Conservation (phyloP, 1,140 invertebrate genomes). For the Euura saliciscinereae region DNA sequence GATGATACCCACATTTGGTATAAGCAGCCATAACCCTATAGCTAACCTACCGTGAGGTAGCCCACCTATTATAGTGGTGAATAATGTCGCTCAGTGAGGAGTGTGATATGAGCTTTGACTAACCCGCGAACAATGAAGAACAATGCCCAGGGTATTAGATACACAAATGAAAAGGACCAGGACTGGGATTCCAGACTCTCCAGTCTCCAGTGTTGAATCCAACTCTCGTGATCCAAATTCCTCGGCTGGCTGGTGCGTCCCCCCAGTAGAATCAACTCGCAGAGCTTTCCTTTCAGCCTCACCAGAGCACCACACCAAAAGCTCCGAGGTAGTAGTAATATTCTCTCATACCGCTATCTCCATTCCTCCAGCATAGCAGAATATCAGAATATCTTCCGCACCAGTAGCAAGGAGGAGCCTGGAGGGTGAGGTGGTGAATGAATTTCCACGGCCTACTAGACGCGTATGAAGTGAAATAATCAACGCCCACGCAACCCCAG, state of each 20-base stretch:
- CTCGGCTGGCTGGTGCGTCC: background rate
- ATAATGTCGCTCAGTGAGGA: background rate
- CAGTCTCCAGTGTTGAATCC: background rate
- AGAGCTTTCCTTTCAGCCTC: background rate
- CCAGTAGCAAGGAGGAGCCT: background rate
- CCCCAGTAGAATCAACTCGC: background rate
- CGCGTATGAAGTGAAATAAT: background rate
- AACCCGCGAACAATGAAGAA: background rate
- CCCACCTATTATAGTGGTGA: background rate
- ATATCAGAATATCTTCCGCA: too few relatives aligned
- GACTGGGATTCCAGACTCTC: background rate
- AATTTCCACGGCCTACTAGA: background rate
- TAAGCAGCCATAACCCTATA: background rate
- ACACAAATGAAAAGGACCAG: background rate
- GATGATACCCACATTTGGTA: background rate
- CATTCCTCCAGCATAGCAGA: background rate
- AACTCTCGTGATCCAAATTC: background rate
- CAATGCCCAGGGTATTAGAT: background rate
- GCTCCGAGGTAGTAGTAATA: background rate
- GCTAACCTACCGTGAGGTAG: background rate
- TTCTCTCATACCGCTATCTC: background rate
- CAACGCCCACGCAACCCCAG: background rate
- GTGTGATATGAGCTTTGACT: background rate
- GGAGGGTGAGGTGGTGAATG: background rate
- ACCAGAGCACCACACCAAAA: background rate